These are phyloP conservation scores for Drosophila willistoni DNA, from an alignment of 1,140 invertebrate species.

Conservation along the genomic window DNA sequence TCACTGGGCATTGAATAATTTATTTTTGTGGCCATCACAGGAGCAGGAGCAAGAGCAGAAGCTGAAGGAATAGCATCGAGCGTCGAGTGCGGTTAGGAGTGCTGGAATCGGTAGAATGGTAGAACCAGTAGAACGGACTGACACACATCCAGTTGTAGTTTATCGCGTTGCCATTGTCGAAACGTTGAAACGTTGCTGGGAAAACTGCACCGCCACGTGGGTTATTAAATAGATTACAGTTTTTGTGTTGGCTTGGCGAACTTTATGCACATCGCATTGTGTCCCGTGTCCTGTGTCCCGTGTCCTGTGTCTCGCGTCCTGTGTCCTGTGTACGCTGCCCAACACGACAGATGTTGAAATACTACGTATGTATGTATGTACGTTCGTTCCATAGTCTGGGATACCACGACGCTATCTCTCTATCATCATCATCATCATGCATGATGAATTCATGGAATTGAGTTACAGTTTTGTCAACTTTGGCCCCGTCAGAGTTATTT, in stretches of 20 bases:
- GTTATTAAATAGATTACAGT: constrained; percentile 79
- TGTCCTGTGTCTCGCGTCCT: background rate
- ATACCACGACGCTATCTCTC: constrained; percentile 15
- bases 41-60: background rate
- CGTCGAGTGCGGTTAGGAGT: background rate
- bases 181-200: constrained; percentile 23
- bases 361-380: background rate
- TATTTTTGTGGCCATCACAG: constrained; percentile 28
- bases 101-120: background rate
- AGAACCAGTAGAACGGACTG: background rate
- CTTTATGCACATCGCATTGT: constrained; percentile 49
- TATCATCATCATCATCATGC: constrained; percentile 43
- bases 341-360: background rate
- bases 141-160: constrained; percentile 39
- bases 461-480: constrained; percentile 61
- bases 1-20: constrained; percentile 56
- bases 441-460: constrained; percentile 64
- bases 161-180: constrained; percentile 60
- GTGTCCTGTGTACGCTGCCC: background rate
- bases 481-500: constrained; percentile 37
- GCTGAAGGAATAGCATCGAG: background rate
- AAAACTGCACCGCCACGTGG: constrained; percentile 46
- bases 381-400: constrained; percentile 3
- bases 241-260: constrained; percentile 45
- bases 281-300: background rate